These are phyloP conservation scores for Acanthiza pusilla DNA, from an alignment of 2,797 vertebrate genomes.

Conservation along the genomic window DNA sequence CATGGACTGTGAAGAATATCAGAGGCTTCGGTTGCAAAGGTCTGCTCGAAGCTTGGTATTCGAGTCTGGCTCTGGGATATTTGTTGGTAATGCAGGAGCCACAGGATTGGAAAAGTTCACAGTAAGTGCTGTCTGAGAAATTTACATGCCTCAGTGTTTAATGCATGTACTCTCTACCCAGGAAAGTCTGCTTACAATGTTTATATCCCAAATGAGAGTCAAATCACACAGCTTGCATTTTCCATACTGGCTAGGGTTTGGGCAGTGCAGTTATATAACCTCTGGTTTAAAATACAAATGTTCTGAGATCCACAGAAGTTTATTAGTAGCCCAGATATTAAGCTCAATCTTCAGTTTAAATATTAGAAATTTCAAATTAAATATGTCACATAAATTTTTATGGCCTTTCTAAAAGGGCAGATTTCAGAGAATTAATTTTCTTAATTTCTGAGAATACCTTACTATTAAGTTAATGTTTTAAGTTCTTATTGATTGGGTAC, in stretches of 20 bases:
- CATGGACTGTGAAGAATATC: slow-evolving; percentile 91
- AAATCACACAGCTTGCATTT: background rate
- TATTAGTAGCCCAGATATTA: background rate
- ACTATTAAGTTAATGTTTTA: background rate
- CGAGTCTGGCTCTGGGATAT: slow-evolving; percentile 89
- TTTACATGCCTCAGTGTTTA: background rate
- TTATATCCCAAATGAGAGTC: background rate
- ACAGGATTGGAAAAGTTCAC: slow-evolving; percentile 86
- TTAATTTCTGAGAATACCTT: background rate
- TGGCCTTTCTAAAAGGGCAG: background rate
- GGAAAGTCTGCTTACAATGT: background rate
- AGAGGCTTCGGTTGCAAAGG: slow-evolving; percentile 79
- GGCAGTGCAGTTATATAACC: background rate
- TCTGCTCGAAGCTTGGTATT: slow-evolving; percentile 79
- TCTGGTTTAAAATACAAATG: background rate
- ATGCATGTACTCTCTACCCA: background rate
- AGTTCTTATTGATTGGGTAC: background rate
- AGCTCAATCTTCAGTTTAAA: background rate
- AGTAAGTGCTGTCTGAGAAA: slow-evolving; percentile 76
- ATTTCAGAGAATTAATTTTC: background rate
- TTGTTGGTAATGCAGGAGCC: slow-evolving; percentile 90
- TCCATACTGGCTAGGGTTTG: background rate
- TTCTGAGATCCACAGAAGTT: background rate
- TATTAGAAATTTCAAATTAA: background rate
- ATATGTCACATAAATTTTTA: background rate